A percentile compares a stretch with the other conserved stretches of the same genome.
These are phyloP conservation scores for Pristionchus arcanus DNA, from an alignment of 2,888 invertebrate species.

Conservation along the genomic window DNA sequence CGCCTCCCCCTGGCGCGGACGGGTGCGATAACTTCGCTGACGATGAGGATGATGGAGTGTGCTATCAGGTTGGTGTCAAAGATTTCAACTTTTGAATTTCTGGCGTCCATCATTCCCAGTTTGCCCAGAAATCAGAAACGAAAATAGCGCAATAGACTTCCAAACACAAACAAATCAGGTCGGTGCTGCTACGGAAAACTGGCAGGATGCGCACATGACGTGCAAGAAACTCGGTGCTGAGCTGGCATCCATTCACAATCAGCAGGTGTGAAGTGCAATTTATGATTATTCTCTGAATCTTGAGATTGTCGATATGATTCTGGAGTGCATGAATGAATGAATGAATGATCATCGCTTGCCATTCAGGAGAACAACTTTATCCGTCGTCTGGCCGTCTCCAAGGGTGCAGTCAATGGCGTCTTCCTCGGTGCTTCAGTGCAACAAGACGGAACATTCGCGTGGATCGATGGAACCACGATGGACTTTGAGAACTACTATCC, in stretches of 20 bases:
- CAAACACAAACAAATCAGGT: no score
- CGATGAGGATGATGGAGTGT: no score
- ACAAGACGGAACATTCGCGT: background rate
- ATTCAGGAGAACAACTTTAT: background rate
- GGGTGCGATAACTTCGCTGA: background rate
- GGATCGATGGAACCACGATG: background rate
- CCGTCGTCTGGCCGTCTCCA: background rate
- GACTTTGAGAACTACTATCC: slow-evolving; percentile 8
- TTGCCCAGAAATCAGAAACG: no score
- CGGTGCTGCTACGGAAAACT: background rate
- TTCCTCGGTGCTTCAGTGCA: background rate
- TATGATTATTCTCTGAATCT: no score
- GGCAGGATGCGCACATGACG: background rate
- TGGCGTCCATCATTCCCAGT: no score
- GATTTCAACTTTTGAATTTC: no score
- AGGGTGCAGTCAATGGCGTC: background rate
- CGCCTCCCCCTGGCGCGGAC: background rate
- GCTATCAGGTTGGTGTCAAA: no score
- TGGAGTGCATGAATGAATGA: no score
- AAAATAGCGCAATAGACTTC: no score
- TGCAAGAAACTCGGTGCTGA: background rate
- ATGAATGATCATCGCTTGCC: no score
- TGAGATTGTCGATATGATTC: no score
- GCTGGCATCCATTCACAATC: background rate
- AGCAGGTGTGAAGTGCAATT: no score